Percentiles rank a stretch among this genome's conserved stretches.
Conservation (phyloP, 1,140 invertebrate species). For the Pachyrhynchus sulphureomaculatus region DNA sequence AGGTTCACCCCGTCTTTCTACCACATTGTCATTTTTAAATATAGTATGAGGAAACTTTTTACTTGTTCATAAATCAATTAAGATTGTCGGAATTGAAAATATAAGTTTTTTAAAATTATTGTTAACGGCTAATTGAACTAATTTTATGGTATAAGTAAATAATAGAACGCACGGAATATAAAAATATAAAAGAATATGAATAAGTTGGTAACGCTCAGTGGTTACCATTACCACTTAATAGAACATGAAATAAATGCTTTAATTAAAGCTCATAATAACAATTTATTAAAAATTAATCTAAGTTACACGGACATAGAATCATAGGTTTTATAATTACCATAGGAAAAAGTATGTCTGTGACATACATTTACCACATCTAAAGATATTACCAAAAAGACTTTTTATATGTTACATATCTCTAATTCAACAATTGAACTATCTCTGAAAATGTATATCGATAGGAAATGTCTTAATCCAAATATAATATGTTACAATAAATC, state of each 20-base stretch:
- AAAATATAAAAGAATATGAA: conserved; percentile 16
- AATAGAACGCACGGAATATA: conserved; percentile 21
- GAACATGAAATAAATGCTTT: conserved; percentile 30
- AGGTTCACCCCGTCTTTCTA: too few relatives aligned
- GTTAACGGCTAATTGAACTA: conserved; percentile 20
- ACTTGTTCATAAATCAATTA: too few relatives aligned
- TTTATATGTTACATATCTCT: neutral
- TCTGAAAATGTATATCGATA: too few relatives aligned
- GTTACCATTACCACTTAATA: conserved; percentile 24
- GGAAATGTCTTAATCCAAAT: too few relatives aligned
- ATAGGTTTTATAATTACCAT: conserved; percentile 12
- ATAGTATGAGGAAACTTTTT: too few relatives aligned
- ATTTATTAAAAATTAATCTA: conserved; percentile 25
- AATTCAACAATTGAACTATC: conserved; percentile 9
- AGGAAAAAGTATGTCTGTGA: conserved; percentile 22
- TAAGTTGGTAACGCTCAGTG: conserved; percentile 22
- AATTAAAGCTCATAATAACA: conserved; percentile 22
- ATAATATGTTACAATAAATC: too few relatives aligned
- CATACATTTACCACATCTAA: conserved; percentile 9
- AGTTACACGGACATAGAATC: conserved; percentile 14
- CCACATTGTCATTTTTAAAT: too few relatives aligned
- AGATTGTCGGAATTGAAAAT: too few relatives aligned
- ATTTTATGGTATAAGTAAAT: conserved; percentile 26
- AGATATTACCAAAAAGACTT: conserved; percentile 17
- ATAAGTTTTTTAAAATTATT: neutral